These are phyloP conservation scores for Centrocercus urophasianus DNA, from an alignment of 2,113 vertebrate genomes.

Conservation along the genomic window DNA sequence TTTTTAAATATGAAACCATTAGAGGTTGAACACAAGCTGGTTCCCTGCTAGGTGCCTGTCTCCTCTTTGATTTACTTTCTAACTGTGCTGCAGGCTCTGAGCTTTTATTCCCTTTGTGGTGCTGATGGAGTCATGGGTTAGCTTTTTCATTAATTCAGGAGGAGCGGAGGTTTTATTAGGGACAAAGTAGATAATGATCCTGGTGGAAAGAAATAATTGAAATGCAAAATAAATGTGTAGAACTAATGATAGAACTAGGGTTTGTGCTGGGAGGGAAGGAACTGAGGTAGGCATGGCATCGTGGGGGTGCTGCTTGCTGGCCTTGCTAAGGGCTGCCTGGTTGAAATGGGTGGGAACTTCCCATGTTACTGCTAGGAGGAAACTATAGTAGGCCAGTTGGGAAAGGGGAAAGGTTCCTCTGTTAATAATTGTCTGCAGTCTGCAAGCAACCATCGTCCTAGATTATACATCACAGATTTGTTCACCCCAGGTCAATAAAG, in stretches of 20 bases:
- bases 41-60: neutral
- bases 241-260: neutral
- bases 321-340: neutral
- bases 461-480: neutral
- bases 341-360: neutral
- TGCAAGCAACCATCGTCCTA: neutral
- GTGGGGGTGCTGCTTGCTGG: neutral
- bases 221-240: neutral
- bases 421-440: neutral
- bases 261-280: neutral
- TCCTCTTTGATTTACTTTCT: constrained; percentile 5
- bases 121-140: neutral
- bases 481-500: neutral
- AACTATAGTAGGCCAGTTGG: neutral
- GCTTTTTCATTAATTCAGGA: neutral
- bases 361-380: neutral
- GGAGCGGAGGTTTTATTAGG: neutral
- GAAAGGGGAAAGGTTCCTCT: neutral
- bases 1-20: neutral
- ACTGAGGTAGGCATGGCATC: neutral
- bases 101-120: neutral
- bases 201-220: neutral
- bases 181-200: neutral
- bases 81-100: neutral
- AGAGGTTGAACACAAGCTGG: neutral